Conservation (phyloP, 2,113 vertebrate species). For the Cyrtonyx montezumae region DNA sequence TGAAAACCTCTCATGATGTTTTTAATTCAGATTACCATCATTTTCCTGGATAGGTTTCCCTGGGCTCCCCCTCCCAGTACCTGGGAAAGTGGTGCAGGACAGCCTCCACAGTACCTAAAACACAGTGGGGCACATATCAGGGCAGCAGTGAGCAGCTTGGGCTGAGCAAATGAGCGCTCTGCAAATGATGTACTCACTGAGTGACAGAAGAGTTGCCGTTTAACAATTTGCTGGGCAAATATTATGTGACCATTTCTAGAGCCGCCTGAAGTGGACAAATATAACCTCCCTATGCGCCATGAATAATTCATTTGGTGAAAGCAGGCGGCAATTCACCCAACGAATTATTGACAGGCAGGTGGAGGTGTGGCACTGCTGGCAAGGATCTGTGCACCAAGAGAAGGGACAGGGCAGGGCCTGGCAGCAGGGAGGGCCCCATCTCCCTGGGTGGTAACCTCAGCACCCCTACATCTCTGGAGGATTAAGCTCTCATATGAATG, state of each 20-base stretch:
- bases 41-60: not conserved
- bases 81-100: not conserved
- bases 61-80: not conserved
- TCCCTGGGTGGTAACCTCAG: not conserved
- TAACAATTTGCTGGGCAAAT: slow-evolving; percentile 70
- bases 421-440: not conserved
- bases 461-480: not conserved
- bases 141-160: not conserved
- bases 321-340: not conserved
- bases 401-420: not conserved
- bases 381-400: not conserved
- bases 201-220: slow-evolving; percentile 40
- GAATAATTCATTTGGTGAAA: slow-evolving; percentile 8
- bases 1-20: not conserved
- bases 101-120: not conserved
- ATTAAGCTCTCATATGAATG: slow-evolving; percentile 66
- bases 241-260: slow-evolving; percentile 64
- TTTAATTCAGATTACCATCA: not conserved
- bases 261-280: slow-evolving; percentile 54
- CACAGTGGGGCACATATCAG: not conserved
- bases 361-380: not conserved
- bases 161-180: slow-evolving; percentile 40
- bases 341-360: slow-evolving; percentile 9
- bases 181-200: slow-evolving; percentile 50
- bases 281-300: not conserved